A percentile compares a stretch with the other conserved stretches of the same genome.
Conservation (phyloP, 2,797 vertebrate genomes). For the Garrulus glandarius region DNA sequence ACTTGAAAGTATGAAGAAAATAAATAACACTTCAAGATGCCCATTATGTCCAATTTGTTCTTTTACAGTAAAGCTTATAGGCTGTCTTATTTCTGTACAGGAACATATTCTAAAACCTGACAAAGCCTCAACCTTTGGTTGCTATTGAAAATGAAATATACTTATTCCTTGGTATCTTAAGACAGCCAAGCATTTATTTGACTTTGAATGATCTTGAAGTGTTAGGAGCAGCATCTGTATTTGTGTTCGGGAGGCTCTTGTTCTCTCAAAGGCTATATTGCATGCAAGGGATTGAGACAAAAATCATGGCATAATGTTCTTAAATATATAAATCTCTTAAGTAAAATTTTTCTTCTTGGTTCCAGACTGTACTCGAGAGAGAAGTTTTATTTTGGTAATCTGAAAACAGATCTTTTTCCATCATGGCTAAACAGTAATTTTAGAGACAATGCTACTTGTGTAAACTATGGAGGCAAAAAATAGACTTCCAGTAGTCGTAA, state of each 20-base stretch:
- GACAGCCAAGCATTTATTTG: neutral
- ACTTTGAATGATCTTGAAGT: neutral
- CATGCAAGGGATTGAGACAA: neutral
- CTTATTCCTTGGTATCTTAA: neutral
- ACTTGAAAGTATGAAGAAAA: neutral
- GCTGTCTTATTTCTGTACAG: neutral
- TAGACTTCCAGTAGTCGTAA: neutral
- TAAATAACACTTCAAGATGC: neutral
- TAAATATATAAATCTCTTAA: neutral
- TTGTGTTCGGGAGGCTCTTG: neutral
- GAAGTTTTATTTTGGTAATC: neutral
- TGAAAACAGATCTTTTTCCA: neutral
- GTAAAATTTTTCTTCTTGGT: neutral
- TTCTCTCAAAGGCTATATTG: neutral
- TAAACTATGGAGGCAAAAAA: constrained; percentile 27
- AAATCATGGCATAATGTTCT: neutral
- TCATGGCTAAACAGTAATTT: neutral
- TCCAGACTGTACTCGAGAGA: neutral
- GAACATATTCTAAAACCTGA: neutral
- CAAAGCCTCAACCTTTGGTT: neutral
- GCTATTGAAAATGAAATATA: neutral
- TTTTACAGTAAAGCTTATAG: neutral
- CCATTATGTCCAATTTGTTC: neutral
- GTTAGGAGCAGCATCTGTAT: neutral
- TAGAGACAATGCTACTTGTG: neutral